Evolutionary conservation across 37 sponge, comb jelly and placozoan genomes (phyloP), one percentile per base, ranked within the genome.

Genomic region (Chondrilla cf. caribensis): DNA sequence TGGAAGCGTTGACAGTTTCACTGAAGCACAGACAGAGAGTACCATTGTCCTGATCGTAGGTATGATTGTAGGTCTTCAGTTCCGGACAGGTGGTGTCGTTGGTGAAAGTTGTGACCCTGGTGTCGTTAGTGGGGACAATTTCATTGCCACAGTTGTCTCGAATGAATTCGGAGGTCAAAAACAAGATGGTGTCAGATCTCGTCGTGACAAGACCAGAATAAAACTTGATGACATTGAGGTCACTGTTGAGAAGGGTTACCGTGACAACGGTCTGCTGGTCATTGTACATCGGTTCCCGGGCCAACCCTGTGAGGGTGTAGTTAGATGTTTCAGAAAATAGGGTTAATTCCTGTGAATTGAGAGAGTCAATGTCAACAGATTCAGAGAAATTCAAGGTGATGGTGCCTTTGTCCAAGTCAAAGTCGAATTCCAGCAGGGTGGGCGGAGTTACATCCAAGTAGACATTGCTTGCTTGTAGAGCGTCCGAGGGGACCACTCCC

Each of bases 341-440:
- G 25, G 91, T 93, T 18, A 93, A 11, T 65, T 90, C 72, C 6
- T 79, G 80, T 40, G 82, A 58, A 71, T 89, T 64, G 15, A 96
- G 42, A 1, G 94, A 82, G 0, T 78, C 47, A 6, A 76, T 75
- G 73, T 88, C 86, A 11, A 96, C 90, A 54, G 93, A 87, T 77
- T 96, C 97, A 26, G 89, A 88, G 44, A 96, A 96, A 58, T 25
- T 66, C n/a, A 96, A 73, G 38, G 84, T 86, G 35, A 96, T 59
- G 0, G 28, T 44, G 9, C 89, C 94, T 29, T n/a, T 19, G 51
- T 96, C 73, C 55, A 93, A 51, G 70, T 96, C 87, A 26, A 96
- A 66, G 24, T 85, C 78, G 70, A 86, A 96, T 28, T 21, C 35
- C 0, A 44, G 21, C 41, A 96, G 81, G 21, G 62, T 35, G 31